These are phyloP conservation scores for Ceratitis capitata DNA, from an alignment of 1,140 invertebrate species.

Conservation along the genomic window DNA sequence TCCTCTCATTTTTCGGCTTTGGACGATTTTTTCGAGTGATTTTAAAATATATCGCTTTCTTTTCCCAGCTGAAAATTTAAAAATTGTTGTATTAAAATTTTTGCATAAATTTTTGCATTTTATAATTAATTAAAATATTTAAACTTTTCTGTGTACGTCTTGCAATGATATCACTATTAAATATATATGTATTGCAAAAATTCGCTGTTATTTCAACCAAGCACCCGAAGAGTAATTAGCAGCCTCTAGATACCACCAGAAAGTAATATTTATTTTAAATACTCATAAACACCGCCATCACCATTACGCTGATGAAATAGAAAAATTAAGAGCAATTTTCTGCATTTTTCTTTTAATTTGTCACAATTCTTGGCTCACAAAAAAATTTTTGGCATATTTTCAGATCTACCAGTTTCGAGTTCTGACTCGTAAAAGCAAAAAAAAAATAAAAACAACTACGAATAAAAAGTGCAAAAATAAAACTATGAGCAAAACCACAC, in stretches of 20 bases:
- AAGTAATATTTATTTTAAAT: not conserved
- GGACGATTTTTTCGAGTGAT: too few relatives aligned
- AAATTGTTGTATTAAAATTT: not conserved
- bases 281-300: not conserved
- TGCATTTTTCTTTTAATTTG: not conserved
- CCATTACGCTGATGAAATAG: not conserved
- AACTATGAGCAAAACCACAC: too few relatives aligned
- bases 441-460: not conserved
- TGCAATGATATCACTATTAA: not conserved
- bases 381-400: constrained; percentile 21
- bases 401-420: not conserved
- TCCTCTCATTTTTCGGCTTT: too few relatives aligned
- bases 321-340: not conserved
- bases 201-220: not conserved
- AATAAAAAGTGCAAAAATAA: not conserved
- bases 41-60: not conserved
- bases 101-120: not conserved
- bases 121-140: not conserved
- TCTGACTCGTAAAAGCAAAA: not conserved
- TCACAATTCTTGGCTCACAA: not conserved
- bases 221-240: not conserved
- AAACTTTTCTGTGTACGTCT: not conserved
- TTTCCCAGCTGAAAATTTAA: too few relatives aligned
- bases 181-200: not conserved
- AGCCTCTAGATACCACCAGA: not conserved